Base-by-base conservation (phyloP, 2,888 invertebrate genomes). In the Melinopterus prodromus region DNA sequence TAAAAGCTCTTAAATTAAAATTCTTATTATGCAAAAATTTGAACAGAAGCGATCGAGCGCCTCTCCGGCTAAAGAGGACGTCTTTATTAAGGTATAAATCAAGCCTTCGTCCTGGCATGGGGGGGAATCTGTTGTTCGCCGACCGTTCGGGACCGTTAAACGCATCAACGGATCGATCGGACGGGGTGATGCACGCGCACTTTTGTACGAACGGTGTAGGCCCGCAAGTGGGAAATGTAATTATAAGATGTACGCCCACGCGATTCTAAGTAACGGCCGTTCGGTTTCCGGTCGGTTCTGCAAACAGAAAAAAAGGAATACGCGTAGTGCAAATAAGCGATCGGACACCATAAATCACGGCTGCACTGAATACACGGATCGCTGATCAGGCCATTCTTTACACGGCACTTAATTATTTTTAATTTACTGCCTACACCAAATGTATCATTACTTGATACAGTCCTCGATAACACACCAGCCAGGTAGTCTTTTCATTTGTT, bases 331-430 rank as follows among this genome's bases (percentile, higher is more conserved):
- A 74, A 74, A 74, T 74, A 74, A 74, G 35, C 37, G 74, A 74
- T 74, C 74, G 74, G 35, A 35, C 36, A 7, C 37, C 35, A 74
- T 74, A 74, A 74, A 74, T 74, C 74, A 36, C 74, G 2, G 71
- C 26, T 15, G 71, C 26, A 71, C 74, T n/a, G 74, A 74, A 74
- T 74, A 74, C 37, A 74, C 37, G 74, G 74, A 74, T 36, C 74
- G 74, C 35, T 35, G 37, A 37, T 35, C 74, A 37, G 74, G 37
- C 74, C 35, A 74, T 74, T 36, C 37, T 35, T 74, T 74, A 84
- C 84, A 82, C 83, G 85, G 85, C 86, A 86, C 86, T 87, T 87
- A 87, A 87, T 87, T 87, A 87, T 87, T 87, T 87, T 87, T 87
- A 87, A 87, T 87, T 87, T 87, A 87, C 86, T 84, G 83, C 86